phyloP scores from a whole-genome alignment of 2,888 invertebrate genomes.

The Acanthoscelides obtectus region DNA sequence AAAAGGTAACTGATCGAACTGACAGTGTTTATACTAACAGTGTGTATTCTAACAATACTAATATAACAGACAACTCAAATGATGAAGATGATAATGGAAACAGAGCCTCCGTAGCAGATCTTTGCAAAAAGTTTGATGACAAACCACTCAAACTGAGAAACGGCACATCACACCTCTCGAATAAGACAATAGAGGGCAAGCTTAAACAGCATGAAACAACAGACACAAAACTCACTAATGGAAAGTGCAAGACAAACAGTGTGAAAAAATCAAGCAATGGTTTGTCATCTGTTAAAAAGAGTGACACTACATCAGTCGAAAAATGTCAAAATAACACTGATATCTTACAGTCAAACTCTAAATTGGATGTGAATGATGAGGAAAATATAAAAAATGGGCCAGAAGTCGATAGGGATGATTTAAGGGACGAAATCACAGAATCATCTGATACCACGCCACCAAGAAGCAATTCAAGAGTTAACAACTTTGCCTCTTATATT shows the following conservation, averaged over 20 bases:
- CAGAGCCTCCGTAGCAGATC: slow-evolving; percentile 55
- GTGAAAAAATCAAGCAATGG: slow-evolving; percentile 19
- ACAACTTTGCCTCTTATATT: slow-evolving; percentile 60
- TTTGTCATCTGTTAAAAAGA: slow-evolving; percentile 14
- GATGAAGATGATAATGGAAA: slow-evolving; percentile 57
- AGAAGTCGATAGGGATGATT: slow-evolving; percentile 4
- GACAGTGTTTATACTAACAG: slow-evolving; percentile 37
- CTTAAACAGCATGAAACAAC: not conserved
- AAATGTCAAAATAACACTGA: slow-evolving; percentile 26
- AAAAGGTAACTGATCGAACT: slow-evolving; percentile 37
- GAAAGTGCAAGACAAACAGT: slow-evolving; percentile 12
- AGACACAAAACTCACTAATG: slow-evolving; percentile 9
- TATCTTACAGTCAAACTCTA: slow-evolving; percentile 28
- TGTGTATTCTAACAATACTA: slow-evolving; percentile 43
- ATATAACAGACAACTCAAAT: slow-evolving; percentile 46
- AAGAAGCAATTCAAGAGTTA: slow-evolving; percentile 38
- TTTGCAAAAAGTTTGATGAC: slow-evolving; percentile 53
- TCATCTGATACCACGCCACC: slow-evolving; percentile 9
- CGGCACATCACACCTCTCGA: slow-evolving; percentile 12
- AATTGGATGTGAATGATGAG: slow-evolving; percentile 25
- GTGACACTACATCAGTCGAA: slow-evolving; percentile 13
- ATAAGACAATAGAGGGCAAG: slow-evolving; percentile 11
- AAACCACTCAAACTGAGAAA: slow-evolving; percentile 36
- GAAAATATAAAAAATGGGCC: slow-evolving; percentile 16
- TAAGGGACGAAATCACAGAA: slow-evolving; percentile 7